These are phyloP conservation scores for Euplexia lucipara DNA, from an alignment of 2,888 invertebrate species.

Conservation along the genomic window DNA sequence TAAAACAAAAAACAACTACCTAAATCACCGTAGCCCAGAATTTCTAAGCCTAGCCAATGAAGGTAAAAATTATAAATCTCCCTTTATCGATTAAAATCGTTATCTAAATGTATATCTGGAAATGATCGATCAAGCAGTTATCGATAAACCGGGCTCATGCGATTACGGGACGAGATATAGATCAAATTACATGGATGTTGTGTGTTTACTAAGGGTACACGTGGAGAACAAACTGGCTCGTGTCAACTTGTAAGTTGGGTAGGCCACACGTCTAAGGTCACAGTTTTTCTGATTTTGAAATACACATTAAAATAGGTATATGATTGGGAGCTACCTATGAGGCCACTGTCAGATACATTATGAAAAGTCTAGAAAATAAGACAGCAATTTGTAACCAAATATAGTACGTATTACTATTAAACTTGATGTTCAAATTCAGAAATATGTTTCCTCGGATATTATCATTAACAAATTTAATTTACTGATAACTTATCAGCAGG, in stretches of 20 bases:
- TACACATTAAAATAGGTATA: too few relatives aligned
- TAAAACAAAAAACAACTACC: constrained; percentile 20
- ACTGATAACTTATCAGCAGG: too few relatives aligned
- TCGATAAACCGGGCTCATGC: constrained; percentile 79
- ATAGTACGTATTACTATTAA: too few relatives aligned
- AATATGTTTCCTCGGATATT: too few relatives aligned
- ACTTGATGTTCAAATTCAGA: too few relatives aligned
- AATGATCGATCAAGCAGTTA: constrained; percentile 86
- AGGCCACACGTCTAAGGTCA: too few relatives aligned
- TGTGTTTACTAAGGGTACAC: constrained; percentile 71
- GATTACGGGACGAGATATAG: constrained; percentile 79
- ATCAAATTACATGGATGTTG: constrained; percentile 81
- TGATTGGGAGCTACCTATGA: too few relatives aligned
- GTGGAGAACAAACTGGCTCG: constrained; percentile 16
- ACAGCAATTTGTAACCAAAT: too few relatives aligned
- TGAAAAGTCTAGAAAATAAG: too few relatives aligned
- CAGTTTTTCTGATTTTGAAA: too few relatives aligned
- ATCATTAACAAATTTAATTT: too few relatives aligned
- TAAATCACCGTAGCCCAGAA: constrained; percentile 55
- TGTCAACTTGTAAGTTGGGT: not conserved
- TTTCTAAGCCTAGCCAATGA: constrained; percentile 64
- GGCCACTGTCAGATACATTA: too few relatives aligned
- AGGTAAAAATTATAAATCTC: constrained; percentile 80
- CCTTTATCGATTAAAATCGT: constrained; percentile 79
- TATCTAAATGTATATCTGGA: constrained; percentile 82